A percentile compares a stretch with the other conserved stretches of the same genome.
Evolutionary conservation across 2,888 invertebrate species (phyloP).

Genomic region (Herminia tarsipennalis): DNA sequence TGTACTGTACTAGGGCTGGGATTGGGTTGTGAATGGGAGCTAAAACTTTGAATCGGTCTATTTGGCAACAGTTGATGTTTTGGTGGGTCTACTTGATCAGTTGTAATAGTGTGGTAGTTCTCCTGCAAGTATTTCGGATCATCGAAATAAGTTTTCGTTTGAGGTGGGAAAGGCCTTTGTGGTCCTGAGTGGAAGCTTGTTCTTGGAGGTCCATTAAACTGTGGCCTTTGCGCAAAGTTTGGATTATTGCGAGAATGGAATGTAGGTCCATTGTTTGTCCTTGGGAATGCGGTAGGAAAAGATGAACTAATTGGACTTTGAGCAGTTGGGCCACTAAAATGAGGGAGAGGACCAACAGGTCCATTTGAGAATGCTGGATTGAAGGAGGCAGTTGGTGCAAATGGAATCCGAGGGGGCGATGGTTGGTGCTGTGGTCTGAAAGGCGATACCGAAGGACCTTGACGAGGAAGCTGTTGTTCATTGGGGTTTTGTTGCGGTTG

Average conservation of each 20-base stretch:
- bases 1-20: conserved; percentile 65
- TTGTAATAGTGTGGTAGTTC: conserved; percentile 83
- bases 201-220: conserved; percentile 75
- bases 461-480: conserved; percentile 78
- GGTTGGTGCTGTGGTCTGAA: conserved; percentile 65
- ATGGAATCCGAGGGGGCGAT: conserved; percentile 62
- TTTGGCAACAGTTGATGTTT: conserved; percentile 73
- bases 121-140: conserved; percentile 83
- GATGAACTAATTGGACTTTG: conserved; percentile 65
- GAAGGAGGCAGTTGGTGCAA: conserved; percentile 63
- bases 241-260: conserved; percentile 67
- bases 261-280: conserved; percentile 61
- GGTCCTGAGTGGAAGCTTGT: conserved; percentile 79
- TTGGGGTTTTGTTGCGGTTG: conserved; percentile 72
- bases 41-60: conserved; percentile 68
- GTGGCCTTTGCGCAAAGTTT: conserved; percentile 63
- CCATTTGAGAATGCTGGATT: conserved; percentile 64
- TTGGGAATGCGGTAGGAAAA: conserved; percentile 67
- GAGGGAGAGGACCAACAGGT: conserved; percentile 58
- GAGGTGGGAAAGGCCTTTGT: conserved; percentile 82
- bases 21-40: conserved; percentile 60
- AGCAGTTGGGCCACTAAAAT: conserved; percentile 65
- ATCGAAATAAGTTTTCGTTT: conserved; percentile 74
- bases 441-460: conserved; percentile 69
- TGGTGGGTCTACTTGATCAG: conserved; percentile 75